Base-by-base conservation (phyloP, 2,797 vertebrate species). In the Ctenosaura bakeri region DNA sequence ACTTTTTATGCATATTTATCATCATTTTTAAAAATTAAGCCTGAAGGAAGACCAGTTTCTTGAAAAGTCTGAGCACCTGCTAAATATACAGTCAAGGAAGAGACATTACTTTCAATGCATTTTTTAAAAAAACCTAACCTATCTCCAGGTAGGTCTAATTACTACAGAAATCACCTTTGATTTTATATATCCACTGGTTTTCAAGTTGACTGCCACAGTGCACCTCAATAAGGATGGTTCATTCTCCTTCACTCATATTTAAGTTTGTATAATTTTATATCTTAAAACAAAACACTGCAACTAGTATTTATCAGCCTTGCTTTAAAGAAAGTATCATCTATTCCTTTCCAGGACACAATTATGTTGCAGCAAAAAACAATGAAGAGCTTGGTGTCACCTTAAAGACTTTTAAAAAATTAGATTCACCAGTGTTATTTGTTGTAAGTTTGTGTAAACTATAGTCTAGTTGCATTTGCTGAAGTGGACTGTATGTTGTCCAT, bases 31-130 rank as follows among this genome's bases (percentile, higher is more conserved):
- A 78, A 85, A 24, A 73, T 8, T n/a, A 83, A 10, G 16, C 38
- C 42, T 32, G 7, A 78, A 14, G 35, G 81, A 6, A 88, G 90
- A 89, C 76, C 90, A 83, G 46, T 87, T 93, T 87, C 71, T 83
- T 62, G 38, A 54, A 54, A 88, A 3, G 64, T 91, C 88, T 92
- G 86, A 89, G 85, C 88, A 92, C 91, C 6, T 83, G 73, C 74
- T 92, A 52, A 94, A 88, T 88, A 83, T 18, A 88, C 20, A 9
- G 46, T 38, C 42, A 88, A 90, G 92, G 90, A 56, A 56, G n/a
- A 87, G 4, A 46, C 13, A 59, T 91, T 32, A 77, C 90, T 79
- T 85, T 84, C 26, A 90, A 42, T 64, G 64, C 46, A 22, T 90
- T 86, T 81, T 52, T 50, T 74, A 12, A 29, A 56, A 69, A 90